Evolutionary conservation across 2,797 vertebrate species (phyloP).

Genomic region (Schizothorax lantsangensis): DNA sequence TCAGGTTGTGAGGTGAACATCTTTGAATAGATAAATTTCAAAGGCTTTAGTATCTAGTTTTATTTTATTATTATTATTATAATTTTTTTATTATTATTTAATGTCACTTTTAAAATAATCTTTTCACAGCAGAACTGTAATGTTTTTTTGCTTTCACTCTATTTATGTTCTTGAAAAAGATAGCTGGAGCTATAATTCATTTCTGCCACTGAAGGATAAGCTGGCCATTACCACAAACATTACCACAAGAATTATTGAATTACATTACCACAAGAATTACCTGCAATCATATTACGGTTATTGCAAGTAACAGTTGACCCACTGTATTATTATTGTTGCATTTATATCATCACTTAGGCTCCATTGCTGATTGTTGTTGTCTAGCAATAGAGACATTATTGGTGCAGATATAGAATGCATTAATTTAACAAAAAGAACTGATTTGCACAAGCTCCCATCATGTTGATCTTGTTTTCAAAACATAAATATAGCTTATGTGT

Average conservation of each 20-base stretch:
- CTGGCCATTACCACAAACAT: slow-evolving; percentile 26
- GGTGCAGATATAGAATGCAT: not conserved
- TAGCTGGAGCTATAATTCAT: slow-evolving; percentile 10
- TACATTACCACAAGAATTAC: not conserved
- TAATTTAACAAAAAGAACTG: not conserved
- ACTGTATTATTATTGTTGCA: not conserved
- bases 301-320: not conserved
- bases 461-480: not conserved
- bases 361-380: slow-evolving; percentile 2
- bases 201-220: slow-evolving; percentile 25
- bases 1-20: not conserved
- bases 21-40: not conserved
- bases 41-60: slow-evolving; percentile 8
- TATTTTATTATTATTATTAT: not conserved
- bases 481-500: not conserved
- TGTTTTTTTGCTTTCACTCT: not conserved
- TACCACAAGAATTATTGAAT: not conserved
- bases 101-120: not conserved
- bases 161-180: slow-evolving; percentile 11
- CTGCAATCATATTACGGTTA: not conserved
- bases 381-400: not conserved
- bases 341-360: not conserved
- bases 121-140: slow-evolving; percentile 21
- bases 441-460: not conserved
- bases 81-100: not conserved